phyloP scores from a whole-genome alignment of 1,140 invertebrate species.

The Pseudomyrmex cubaensis region DNA sequence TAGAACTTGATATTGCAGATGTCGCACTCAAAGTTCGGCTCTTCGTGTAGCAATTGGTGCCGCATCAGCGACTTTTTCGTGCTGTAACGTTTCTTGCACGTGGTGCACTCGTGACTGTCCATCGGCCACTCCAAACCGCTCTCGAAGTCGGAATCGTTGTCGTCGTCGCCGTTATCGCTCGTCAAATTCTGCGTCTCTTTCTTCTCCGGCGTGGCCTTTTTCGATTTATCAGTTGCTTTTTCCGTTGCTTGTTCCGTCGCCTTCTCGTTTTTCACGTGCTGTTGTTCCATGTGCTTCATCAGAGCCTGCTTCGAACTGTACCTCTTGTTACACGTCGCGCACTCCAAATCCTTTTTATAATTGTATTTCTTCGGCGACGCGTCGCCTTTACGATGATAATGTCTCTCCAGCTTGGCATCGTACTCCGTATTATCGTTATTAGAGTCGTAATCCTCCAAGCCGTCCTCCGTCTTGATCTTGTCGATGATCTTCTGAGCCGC shows the following conservation, averaged over 20 bases:
- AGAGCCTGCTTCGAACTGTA: slow-evolving; percentile 81
- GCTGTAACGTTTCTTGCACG: slow-evolving; percentile 83
- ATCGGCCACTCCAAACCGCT: slow-evolving; percentile 83
- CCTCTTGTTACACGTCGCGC: slow-evolving; percentile 79
- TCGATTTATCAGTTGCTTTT: slow-evolving; percentile 59
- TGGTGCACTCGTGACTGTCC: slow-evolving; percentile 82
- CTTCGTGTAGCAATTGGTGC: slow-evolving; percentile 83
- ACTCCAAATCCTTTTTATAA: slow-evolving; percentile 76
- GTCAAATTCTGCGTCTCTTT: slow-evolving; percentile 48
- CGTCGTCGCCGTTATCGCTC: slow-evolving; percentile 66
- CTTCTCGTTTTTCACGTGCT: slow-evolving; percentile 80
- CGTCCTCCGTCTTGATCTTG: slow-evolving; percentile 82
- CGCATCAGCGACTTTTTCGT: slow-evolving; percentile 83
- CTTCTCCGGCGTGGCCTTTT: slow-evolving; percentile 45
- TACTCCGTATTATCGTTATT: slow-evolving; percentile 68
- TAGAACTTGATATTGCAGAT: slow-evolving; percentile 84
- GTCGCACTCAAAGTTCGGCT: slow-evolving; percentile 84
- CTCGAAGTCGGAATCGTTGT: slow-evolving; percentile 81
- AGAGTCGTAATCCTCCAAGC: slow-evolving; percentile 78
- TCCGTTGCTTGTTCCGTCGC: slow-evolving; percentile 41
- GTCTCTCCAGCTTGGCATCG: slow-evolving; percentile 53
- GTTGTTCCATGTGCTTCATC: slow-evolving; percentile 79
- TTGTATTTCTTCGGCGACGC: slow-evolving; percentile 66
- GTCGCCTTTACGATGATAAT: slow-evolving; percentile 55
- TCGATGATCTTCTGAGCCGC: slow-evolving; percentile 84